Base-by-base conservation (phyloP, 2,113 vertebrate species). In the Corydoras sp. region DNA sequence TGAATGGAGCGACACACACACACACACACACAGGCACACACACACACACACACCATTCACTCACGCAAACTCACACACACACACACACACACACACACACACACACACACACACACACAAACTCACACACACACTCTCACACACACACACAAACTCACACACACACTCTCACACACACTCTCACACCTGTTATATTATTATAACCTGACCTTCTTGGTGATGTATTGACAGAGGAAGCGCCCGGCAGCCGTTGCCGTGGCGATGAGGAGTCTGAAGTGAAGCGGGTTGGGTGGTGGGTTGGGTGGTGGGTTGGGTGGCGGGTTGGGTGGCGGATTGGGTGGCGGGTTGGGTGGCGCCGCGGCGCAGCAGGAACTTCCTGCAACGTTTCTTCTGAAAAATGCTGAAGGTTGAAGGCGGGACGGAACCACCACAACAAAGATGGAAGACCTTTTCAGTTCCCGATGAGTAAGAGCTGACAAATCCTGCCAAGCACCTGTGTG, bases 331-430 rank as follows among this genome's bases (percentile, higher is more conserved):
- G n/a, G n/a, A n/a, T n/a, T n/a, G n/a, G n/a, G n/a, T n/a, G n/a
- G n/a, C n/a, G n/a, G n/a, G 8, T 56, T 5, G 4, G 48, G 50
- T 74, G 72, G 68, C 72, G 65, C 18, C 53, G 14, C 9, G 4
- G 48, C 60, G 48, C 50, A 62, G 65, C 58, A 74, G 72, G 58
- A 6, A 4, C 3, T 68, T 68, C 30, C 58, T 43, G 66, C n/a
- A 62, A 48, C 31, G 29, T 4, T 1, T 12, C 4, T 10, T 15
- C 49, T 29, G 2, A 32, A 50, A 10, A 58, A 59, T 64, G 18
- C n/a, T n/a, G 11, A 15, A 24, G 7, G 58, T 35, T 54, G 54
- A 73, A n/a, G 29, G 2, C 9, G 29, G 15, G 10, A 13, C 8
- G 30, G 11, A 54, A 31, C 58, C 15, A 60, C 12, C 3, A 58